Conservation (phyloP, 2,888 invertebrate genomes). For the Carcina quercana region DNA sequence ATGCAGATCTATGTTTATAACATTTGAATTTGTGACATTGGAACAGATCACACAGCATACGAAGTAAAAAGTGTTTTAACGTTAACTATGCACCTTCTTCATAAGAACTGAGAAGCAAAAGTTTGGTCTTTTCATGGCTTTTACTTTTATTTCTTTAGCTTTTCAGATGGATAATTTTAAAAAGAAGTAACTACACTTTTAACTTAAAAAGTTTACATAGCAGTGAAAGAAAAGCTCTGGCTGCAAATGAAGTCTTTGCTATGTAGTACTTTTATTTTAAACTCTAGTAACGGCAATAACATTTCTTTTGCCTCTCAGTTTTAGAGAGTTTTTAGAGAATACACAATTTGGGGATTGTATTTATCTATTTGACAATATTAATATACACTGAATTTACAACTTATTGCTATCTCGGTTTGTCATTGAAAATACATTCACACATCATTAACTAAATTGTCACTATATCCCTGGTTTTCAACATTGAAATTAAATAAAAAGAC, state of each 20-base stretch:
- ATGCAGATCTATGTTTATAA: constrained; percentile 46
- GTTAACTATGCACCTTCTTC: constrained; percentile 29
- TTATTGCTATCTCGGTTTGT: constrained; percentile 31
- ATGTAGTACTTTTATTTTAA: too few species aligned
- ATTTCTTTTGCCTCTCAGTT: too few species aligned
- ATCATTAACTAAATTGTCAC: constrained; percentile 45
- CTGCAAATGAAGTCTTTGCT: too few species aligned
- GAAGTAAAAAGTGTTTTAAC: constrained; percentile 34
- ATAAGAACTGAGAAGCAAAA: too few species aligned
- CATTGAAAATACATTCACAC: constrained; percentile 47
- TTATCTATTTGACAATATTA: constrained; percentile 31
- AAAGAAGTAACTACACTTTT: too few species aligned
- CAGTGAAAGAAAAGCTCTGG: too few species aligned
- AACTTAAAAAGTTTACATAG: too few species aligned
- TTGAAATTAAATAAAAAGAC: constrained; percentile 45
- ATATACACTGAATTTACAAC: constrained; percentile 56
- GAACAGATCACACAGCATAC: constrained; percentile 35
- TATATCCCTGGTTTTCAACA: constrained; percentile 43
- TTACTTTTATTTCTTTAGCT: too few species aligned
- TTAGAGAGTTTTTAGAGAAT: too few species aligned
- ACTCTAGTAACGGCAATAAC: too few species aligned
- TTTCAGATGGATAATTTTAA: too few species aligned
- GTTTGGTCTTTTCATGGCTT: too few species aligned
- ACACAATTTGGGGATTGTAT: constrained; percentile 32
- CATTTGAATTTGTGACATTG: constrained; percentile 51